phyloP scores from a whole-genome alignment of 2,113 vertebrate species.

The Tretioscincus oriximinensis region DNA sequence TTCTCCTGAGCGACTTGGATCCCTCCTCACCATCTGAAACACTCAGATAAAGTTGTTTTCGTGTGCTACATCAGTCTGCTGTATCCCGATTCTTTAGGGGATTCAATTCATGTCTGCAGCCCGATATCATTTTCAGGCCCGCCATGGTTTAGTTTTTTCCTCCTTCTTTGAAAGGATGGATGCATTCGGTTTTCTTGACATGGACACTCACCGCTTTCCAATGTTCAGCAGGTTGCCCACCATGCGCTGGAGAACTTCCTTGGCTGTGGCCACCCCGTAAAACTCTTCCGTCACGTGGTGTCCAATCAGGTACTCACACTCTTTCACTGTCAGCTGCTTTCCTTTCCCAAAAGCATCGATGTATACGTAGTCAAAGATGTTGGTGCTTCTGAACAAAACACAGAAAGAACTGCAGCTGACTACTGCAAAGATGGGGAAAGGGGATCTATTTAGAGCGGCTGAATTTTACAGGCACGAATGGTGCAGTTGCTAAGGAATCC shows the following conservation, averaged over 20 bases:
- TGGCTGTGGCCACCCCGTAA: constrained; percentile 89
- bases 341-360: constrained; percentile 95
- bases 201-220: constrained; percentile 87
- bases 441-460: no score
- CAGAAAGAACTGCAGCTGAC: not conserved
- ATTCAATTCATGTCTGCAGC: not conserved
- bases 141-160: no score
- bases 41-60: no score
- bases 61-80: no score
- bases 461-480: no score
- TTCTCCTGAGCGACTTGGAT: no score
- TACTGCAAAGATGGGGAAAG: not conserved
- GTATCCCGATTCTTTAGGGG: no score
- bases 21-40: no score
- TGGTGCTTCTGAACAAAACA: constrained; percentile 74
- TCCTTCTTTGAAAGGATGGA: no score
- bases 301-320: constrained; percentile 93
- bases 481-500: no score
- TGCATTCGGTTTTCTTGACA: no score
- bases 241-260: constrained; percentile 93
- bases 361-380: constrained; percentile 95
- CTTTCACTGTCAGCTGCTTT: constrained; percentile 91
- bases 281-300: constrained; percentile 94
- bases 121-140: not conserved
- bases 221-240: constrained; percentile 97